Percentiles rank a stretch among this genome's conserved stretches.
These are phyloP conservation scores for Melanotaenia trifasciata DNA, from an alignment of 2,797 vertebrate species.

Conservation along the genomic window DNA sequence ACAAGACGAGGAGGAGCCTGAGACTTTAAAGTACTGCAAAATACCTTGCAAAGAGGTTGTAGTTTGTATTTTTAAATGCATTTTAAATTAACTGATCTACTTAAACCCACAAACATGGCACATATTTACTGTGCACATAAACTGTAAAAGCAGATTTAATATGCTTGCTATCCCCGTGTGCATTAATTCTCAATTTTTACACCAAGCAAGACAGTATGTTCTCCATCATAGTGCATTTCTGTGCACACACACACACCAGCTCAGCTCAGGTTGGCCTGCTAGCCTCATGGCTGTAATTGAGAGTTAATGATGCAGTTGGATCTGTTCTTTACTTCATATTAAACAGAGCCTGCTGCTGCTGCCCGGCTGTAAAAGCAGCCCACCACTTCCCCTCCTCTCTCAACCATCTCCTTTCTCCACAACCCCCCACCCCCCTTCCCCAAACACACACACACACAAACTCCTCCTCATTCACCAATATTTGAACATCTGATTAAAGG, in stretches of 20 bases:
- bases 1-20: neutral
- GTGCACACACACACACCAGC: slow-evolving; percentile 30
- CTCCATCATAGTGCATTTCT: slow-evolving; percentile 59
- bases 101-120: slow-evolving; percentile 33
- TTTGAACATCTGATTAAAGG: slow-evolving; percentile 90
- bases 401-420: slow-evolving; percentile 51
- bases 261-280: slow-evolving; percentile 65
- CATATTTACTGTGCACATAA: slow-evolving; percentile 43
- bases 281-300: slow-evolving; percentile 77
- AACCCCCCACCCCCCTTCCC: slow-evolving; percentile 47
- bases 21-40: slow-evolving; percentile 2
- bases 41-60: neutral
- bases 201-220: slow-evolving; percentile 55
- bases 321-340: slow-evolving; percentile 78
- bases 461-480: slow-evolving; percentile 79
- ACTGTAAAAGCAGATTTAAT: slow-evolving; percentile 51
- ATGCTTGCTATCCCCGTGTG: slow-evolving; percentile 35
- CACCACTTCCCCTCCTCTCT: slow-evolving; percentile 48
- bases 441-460: slow-evolving; percentile 7
- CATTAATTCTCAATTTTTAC: slow-evolving; percentile 61
- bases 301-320: slow-evolving; percentile 80
- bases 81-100: slow-evolving; percentile 24
- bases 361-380: slow-evolving; percentile 75
- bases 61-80: slow-evolving; percentile 18
- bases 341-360: slow-evolving; percentile 79